These are phyloP conservation scores for Hartigia nigra DNA, from an alignment of 2,888 invertebrate genomes.

Conservation along the genomic window DNA sequence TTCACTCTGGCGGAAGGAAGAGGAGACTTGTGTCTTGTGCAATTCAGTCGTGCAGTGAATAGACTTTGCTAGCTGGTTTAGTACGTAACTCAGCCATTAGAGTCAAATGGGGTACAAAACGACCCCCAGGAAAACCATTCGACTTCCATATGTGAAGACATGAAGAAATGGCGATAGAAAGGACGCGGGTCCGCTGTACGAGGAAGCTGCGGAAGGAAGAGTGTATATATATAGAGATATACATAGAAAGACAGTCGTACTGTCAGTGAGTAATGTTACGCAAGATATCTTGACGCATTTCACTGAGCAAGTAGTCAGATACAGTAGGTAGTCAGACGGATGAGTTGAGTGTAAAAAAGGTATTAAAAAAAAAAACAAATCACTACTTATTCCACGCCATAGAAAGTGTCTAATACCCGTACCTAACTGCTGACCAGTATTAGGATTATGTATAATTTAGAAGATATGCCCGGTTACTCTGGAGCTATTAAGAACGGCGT, in stretches of 20 bases:
- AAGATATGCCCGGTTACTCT: neutral
- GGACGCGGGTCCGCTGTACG: neutral
- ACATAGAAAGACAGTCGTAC: neutral
- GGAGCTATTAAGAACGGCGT: neutral
- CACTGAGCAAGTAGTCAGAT: neutral
- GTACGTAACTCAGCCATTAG: neutral
- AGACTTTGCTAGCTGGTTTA: neutral
- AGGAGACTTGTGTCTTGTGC: constrained; percentile 1
- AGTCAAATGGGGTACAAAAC: neutral
- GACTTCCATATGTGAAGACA: neutral
- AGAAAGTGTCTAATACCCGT: neutral
- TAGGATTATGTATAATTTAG: neutral
- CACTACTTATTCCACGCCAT: neutral
- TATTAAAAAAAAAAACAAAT: neutral
- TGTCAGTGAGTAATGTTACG: neutral
- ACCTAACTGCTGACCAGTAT: neutral
- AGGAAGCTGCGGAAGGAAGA: neutral
- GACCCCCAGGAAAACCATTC: neutral
- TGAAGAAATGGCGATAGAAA: neutral
- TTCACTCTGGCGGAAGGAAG: constrained; percentile 16
- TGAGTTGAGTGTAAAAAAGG: neutral
- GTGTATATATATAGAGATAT: neutral
- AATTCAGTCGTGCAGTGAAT: neutral
- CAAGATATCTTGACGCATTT: neutral
- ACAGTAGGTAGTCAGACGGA: neutral